Percentiles rank a stretch among this genome's conserved stretches.
Evolutionary conservation across 2,113 vertebrate species (phyloP).

Genomic region (Zosterops borbonicus): DNA sequence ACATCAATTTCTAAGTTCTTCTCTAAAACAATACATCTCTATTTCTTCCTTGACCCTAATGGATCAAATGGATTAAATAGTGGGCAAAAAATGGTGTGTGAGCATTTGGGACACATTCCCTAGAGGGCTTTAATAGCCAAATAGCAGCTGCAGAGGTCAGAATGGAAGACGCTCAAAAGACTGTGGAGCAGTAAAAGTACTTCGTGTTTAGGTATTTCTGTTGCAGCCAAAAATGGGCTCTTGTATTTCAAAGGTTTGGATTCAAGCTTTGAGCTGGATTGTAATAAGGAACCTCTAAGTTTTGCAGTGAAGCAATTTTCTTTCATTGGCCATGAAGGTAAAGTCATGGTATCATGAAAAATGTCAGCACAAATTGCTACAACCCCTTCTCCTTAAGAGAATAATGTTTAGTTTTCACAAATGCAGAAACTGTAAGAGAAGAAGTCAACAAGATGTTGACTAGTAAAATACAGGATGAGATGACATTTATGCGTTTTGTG

Average conservation of each 20-base stretch:
- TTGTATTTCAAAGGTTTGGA: slow-evolving; percentile 20
- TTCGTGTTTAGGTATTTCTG: neutral
- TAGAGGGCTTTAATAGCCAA: slow-evolving; percentile 1
- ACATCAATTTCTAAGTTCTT: neutral
- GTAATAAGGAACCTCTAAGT: neutral
- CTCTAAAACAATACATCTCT: neutral
- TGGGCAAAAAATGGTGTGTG: neutral
- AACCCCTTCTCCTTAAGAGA: neutral
- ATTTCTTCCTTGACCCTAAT: neutral
- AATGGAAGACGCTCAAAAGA: neutral
- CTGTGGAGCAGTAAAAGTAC: neutral
- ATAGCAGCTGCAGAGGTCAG: slow-evolving; percentile 6
- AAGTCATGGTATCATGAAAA: slow-evolving; percentile 20
- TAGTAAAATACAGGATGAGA: neutral
- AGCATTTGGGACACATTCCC: neutral
- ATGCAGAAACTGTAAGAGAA: neutral
- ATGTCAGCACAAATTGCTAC: slow-evolving; percentile 10
- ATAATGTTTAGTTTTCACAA: neutral
- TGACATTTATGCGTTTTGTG: neutral
- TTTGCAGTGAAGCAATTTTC: slow-evolving; percentile 38
- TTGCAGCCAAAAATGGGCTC: neutral
- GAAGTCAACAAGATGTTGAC: neutral
- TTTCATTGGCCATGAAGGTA: slow-evolving; percentile 24
- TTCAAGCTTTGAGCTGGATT: slow-evolving; percentile 31
- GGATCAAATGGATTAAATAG: slow-evolving; percentile 2